Conservation (phyloP, 2,888 invertebrate genomes). For the Hirtodrosophila trivittata region DNA sequence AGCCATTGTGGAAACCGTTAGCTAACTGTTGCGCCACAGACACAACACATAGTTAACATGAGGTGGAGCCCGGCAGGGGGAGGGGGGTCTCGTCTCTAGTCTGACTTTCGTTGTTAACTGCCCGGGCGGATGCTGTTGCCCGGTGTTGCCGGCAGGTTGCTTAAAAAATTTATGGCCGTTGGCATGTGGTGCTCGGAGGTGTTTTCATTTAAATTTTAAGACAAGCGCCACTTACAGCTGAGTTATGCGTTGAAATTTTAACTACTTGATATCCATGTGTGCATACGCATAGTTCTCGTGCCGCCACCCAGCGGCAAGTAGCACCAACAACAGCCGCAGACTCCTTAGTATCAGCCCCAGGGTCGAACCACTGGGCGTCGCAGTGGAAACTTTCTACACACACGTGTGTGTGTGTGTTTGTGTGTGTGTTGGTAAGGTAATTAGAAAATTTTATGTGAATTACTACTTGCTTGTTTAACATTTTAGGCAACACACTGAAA, state of each 20-base stretch:
- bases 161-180: slow-evolving; percentile 47
- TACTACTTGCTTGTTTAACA: slow-evolving; percentile 61
- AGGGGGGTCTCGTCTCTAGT: not conserved
- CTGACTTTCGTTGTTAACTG: slow-evolving; percentile 31
- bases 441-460: slow-evolving; percentile 80
- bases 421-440: slow-evolving; percentile 63
- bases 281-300: slow-evolving; percentile 11
- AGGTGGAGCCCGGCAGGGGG: not conserved
- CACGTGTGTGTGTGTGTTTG: slow-evolving; percentile 1
- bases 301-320: slow-evolving; percentile 4
- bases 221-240: slow-evolving; percentile 48
- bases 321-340: not conserved
- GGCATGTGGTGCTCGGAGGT: slow-evolving; percentile 50
- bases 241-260: slow-evolving; percentile 72
- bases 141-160: not conserved
- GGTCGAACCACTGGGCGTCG: not conserved
- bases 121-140: slow-evolving; percentile 20
- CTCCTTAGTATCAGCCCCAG: not conserved
- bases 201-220: slow-evolving; percentile 71
- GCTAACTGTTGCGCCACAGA: slow-evolving; percentile 63
- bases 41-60: not conserved
- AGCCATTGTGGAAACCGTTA: slow-evolving; percentile 53
- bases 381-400: slow-evolving; percentile 14
- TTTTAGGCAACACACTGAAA: slow-evolving; percentile 39
- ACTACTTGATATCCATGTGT: slow-evolving; percentile 47